Evolutionary conservation across 2,113 vertebrate genomes (phyloP).

Genomic region (Bubalus kerabau): DNA sequence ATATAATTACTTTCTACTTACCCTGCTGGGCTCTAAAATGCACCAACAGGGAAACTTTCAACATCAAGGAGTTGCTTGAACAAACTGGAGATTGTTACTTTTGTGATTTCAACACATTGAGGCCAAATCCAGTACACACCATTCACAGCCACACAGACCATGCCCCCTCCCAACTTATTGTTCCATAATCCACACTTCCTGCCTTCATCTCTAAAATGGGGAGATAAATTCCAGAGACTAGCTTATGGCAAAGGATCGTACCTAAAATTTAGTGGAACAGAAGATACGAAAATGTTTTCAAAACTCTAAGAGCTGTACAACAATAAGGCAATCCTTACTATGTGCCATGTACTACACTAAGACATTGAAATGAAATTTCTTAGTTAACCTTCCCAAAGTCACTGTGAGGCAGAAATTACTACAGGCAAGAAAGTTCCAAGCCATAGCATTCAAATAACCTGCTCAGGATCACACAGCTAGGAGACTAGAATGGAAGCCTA

Average conservation of each 20-base stretch:
- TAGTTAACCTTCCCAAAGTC: background rate
- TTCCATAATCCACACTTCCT: background rate
- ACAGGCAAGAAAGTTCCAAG: background rate
- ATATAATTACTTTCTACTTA: slow-evolving; percentile 51
- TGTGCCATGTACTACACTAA: background rate
- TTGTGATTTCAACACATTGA: slow-evolving; percentile 64
- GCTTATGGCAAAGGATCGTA: background rate
- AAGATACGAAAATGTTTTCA: background rate
- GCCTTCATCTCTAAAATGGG: background rate
- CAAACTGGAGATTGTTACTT: slow-evolving; percentile 71
- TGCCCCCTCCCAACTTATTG: background rate
- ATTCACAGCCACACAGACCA: background rate
- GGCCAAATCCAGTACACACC: slow-evolving; percentile 51
- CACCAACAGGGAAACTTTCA: background rate
- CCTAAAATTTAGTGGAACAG: background rate
- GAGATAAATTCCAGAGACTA: background rate
- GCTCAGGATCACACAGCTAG: background rate
- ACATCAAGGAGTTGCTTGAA: slow-evolving; percentile 56
- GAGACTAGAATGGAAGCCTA: background rate
- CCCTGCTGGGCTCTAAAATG: slow-evolving; percentile 40
- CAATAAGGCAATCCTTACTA: background rate
- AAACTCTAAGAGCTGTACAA: background rate
- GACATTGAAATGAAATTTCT: background rate
- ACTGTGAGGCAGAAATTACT: background rate
- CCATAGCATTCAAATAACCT: background rate